Evolutionary conservation across 1,140 invertebrate species (phyloP), one percentile per base, ranked within the genome.

Genomic region (Drosophila pruinosa): DNA sequence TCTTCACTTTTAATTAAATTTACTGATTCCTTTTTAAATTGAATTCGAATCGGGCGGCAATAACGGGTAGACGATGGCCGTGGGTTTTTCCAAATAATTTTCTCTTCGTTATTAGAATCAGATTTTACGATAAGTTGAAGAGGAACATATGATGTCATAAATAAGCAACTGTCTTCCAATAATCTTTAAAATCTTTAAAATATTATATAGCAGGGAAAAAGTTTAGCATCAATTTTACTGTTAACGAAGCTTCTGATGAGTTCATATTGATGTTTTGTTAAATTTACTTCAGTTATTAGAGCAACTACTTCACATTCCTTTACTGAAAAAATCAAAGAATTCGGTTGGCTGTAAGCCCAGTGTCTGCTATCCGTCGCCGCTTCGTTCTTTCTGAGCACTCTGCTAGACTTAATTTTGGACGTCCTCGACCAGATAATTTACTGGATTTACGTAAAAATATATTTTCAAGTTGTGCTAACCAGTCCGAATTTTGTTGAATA

Each of bases 331-430:
- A 52, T 36, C 26, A 12, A 52, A 17, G 26, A 10, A 52, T 52
- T 52, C 26, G 21, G 45, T 48, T 48, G 45, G 4, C 45, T 24
- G 17, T 10, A 48, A 48, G 10, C 31, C 31, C 31, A 36, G 7
- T n/a, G n/a, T 12, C 14, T 50, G 10, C 47, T 52, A 52, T 31
- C 24, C 26, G 48, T 52, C 48, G 48, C 14, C 48, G 48, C 12
- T 52, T 52, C 6, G 48, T 52, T 52, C 48, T 34, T 34, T 52
- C 48, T 52, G 48, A 52, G 48, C 48, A 34, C 48, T 52, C 48
- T 19, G 10, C 48, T 12, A 52, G 48, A 52, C 28, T 52, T 52
- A 34, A 31, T 52, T 22, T 28, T 19, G 26, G 26, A 52, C 48
- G 48, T 52, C 48, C 48, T 36, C 48, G 26, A 52, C 5, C 6